phyloP scores from a whole-genome alignment of 2,113 vertebrate genomes.

The Nerophis ophidion region DNA sequence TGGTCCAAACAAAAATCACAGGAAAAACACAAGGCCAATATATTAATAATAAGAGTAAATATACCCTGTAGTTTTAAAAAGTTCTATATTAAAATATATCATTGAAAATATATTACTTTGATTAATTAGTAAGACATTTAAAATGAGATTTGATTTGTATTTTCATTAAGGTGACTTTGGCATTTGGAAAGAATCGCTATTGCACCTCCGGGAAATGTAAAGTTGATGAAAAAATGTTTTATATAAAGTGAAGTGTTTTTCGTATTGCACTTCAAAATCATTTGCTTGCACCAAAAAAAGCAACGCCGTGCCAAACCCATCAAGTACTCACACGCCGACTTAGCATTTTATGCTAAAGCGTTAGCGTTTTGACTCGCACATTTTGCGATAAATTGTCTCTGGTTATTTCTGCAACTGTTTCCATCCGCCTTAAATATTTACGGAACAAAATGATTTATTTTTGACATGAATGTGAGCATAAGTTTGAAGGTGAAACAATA shows the following conservation, averaged over 20 bases:
- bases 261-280: no score
- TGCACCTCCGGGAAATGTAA: conserved; percentile 46
- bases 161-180: conserved; percentile 70
- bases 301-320: no score
- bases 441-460: conserved; percentile 28
- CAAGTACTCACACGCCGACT: not conserved
- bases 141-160: conserved; percentile 62
- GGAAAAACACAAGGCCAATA: conserved; percentile 54
- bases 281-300: no score
- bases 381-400: not conserved
- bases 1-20: conserved; percentile 37
- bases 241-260: no score
- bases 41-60: conserved; percentile 61
- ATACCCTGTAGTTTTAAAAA: conserved; percentile 74
- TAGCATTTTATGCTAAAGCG: conserved; percentile 12
- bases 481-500: conserved; percentile 7
- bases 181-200: conserved; percentile 53
- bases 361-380: conserved; percentile 33
- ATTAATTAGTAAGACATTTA: conserved; percentile 61
- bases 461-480: not conserved
- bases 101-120: conserved; percentile 80
- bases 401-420: no score
- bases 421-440: conserved; percentile 51
- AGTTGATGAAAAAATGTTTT: not conserved
- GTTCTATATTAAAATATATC: conserved; percentile 76